Evolutionary conservation across 2,888 invertebrate species (phyloP).

Genomic region (Aelia acuminata): DNA sequence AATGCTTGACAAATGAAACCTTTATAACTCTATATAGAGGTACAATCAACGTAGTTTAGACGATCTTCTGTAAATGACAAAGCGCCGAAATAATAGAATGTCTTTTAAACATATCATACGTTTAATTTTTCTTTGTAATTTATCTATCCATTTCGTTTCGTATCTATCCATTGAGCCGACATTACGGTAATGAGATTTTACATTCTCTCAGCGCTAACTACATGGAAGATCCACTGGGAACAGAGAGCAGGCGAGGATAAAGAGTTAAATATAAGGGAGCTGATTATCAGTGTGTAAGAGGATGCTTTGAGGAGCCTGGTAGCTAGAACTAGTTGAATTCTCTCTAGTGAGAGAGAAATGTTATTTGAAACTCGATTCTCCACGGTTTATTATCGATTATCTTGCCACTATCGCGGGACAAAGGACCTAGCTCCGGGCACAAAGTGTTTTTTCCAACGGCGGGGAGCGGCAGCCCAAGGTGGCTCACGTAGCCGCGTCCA

Average conservation of each 20-base stretch:
- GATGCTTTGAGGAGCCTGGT: not conserved
- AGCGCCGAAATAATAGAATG: too few relatives aligned
- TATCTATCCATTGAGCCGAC: not conserved
- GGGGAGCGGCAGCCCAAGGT: constrained; percentile 28
- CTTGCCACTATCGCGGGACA: constrained; percentile 64
- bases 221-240: not conserved
- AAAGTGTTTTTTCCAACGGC: constrained; percentile 62
- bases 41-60: too few relatives aligned
- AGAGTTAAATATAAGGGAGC: constrained; percentile 29
- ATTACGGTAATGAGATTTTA: not conserved
- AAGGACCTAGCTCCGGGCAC: constrained; percentile 57
- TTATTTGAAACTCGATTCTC: constrained; percentile 66
- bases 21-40: too few relatives aligned
- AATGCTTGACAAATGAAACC: not conserved
- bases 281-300: constrained; percentile 51
- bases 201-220: not conserved
- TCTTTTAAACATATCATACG: too few relatives aligned
- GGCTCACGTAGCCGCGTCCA: constrained; percentile 48
- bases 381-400: constrained; percentile 67
- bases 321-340: constrained; percentile 52
- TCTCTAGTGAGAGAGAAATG: constrained; percentile 61
- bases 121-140: too few relatives aligned
- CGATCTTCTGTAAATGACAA: too few relatives aligned
- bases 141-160: not conserved
- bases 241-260: not conserved